Conservation (phyloP, 2,888 invertebrate genomes). For the Agrotis clavis region DNA sequence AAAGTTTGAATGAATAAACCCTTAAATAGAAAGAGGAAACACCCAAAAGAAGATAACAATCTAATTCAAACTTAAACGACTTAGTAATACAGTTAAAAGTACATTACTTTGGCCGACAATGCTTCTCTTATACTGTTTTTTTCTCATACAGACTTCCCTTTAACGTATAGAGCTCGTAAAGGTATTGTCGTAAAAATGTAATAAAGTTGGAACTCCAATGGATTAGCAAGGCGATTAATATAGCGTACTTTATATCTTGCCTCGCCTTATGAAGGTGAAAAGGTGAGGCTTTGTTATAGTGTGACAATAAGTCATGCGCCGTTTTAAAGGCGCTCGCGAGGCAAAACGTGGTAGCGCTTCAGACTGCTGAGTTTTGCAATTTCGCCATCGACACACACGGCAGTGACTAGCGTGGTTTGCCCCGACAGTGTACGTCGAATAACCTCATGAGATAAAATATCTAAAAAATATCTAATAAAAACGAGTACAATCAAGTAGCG, state of each 20-base stretch:
- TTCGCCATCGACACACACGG: no score
- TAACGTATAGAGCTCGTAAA: constrained; percentile 50
- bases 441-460: no score
- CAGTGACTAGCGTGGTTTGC: no score
- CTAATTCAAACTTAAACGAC: constrained; percentile 12
- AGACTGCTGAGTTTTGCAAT: no score
- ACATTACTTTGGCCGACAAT: constrained; percentile 40
- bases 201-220: constrained; percentile 12
- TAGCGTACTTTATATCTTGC: constrained; percentile 7
- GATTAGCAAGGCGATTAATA: constrained; percentile 25
- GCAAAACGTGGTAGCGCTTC: no score
- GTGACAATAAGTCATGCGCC: background rate
- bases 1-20: no score
- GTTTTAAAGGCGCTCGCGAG: no score
- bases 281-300: background rate
- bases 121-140: constrained; percentile 39
- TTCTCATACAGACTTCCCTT: constrained; percentile 27
- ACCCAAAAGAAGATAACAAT: constrained; percentile 5
- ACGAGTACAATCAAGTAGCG: no score
- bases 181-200: constrained; percentile 47
- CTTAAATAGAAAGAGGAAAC: background rate
- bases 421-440: no score
- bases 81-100: constrained; percentile 16
- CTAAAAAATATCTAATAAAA: no score
- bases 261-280: background rate